Conservation (phyloP, 2,113 vertebrate species). For the Sinosuthora webbiana region DNA sequence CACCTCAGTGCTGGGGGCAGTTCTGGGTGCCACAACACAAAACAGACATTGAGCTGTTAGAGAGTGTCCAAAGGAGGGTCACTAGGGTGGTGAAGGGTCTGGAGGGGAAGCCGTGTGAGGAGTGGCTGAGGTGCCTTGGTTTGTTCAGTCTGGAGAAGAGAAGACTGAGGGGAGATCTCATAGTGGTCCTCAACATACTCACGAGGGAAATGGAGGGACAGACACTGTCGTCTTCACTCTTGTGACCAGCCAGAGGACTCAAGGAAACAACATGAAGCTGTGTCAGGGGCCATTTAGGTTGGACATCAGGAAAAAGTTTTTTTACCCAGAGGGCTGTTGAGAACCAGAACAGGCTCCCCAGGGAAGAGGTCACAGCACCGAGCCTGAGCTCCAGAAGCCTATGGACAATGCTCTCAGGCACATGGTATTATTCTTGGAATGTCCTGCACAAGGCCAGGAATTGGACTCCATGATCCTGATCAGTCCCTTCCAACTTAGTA, state of each 20-base stretch:
- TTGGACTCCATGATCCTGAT: background rate
- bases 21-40: background rate
- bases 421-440: background rate
- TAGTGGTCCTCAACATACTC: rapidly evolving
- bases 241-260: background rate
- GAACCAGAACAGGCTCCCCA: background rate
- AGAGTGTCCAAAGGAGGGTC: background rate
- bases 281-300: background rate
- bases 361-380: background rate
- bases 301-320: background rate
- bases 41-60: too few relatives aligned
- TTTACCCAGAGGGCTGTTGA: background rate
- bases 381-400: background rate
- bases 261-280: background rate
- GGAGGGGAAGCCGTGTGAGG: rapidly evolving
- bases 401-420: background rate
- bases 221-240: background rate
- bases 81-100: rapidly evolving
- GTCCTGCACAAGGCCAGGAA: background rate
- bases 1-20: rapidly evolving
- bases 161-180: background rate
- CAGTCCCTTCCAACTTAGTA: background rate
- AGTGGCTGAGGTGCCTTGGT: rapidly evolving
- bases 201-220: rapidly evolving
- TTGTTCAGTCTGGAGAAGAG: background rate